Conservation (phyloP, 1,140 invertebrate species). For the Nebria ingens region DNA sequence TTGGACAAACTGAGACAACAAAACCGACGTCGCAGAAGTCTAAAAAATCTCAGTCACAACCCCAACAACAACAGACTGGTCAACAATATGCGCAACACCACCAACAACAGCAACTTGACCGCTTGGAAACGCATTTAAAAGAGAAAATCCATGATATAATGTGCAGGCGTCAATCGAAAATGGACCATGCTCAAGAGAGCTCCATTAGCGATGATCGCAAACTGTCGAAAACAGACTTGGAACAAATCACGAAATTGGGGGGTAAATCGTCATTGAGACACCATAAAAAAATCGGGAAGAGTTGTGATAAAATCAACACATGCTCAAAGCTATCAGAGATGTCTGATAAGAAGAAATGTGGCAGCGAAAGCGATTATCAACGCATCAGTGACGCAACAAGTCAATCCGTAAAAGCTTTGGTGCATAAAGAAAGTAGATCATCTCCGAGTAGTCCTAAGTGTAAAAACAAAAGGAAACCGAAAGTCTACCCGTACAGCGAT, state of each 20-base stretch:
- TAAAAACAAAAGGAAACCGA: conserved; percentile 31
- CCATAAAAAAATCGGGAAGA: conserved; percentile 34
- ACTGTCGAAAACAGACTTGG: conserved; percentile 27
- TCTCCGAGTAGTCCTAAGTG: conserved; percentile 30
- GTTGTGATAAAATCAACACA: conserved; percentile 32
- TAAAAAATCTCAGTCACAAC: conserved; percentile 2
- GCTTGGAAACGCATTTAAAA: conserved; percentile 37
- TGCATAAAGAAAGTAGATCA: conserved; percentile 30
- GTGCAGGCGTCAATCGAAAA: conserved; percentile 23
- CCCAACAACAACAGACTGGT: background rate
- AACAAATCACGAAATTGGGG: conserved; percentile 24
- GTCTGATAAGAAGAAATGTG: conserved; percentile 19
- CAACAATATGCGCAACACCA: background rate
- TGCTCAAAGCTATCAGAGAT: conserved; percentile 14
- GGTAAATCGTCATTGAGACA: conserved; percentile 22
- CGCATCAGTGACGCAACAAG: conserved; percentile 44
- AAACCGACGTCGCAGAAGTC: conserved; percentile 30
- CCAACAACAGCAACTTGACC: conserved; percentile 32
- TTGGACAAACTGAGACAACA: conserved; percentile 34
- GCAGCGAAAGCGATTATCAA: conserved; percentile 47
- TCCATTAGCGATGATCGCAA: conserved; percentile 24
- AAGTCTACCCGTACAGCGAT: conserved; percentile 49
- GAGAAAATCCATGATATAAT: conserved; percentile 38
- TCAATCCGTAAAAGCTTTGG: conserved; percentile 43
- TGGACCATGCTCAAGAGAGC: background rate